Conservation (phyloP, 30 jellyfish, hydroid and myxozoan genomes). For the Phacellophora camtschatica region DNA sequence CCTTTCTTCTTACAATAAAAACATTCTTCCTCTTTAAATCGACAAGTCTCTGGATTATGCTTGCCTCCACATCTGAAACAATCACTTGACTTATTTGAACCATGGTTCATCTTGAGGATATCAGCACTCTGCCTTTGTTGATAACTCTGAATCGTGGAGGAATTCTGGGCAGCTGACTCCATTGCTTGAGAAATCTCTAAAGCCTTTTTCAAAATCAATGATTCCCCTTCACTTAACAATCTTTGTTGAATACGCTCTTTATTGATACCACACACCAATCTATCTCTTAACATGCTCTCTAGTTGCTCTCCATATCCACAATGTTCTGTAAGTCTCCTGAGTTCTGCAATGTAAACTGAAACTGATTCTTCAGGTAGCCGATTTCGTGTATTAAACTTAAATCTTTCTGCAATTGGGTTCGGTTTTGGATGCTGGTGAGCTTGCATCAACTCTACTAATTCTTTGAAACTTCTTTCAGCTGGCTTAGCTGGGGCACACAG, state of each 20-base stretch:
- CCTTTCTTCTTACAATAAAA: slow-evolving; percentile 9
- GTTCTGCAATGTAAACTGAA: slow-evolving; percentile 2
- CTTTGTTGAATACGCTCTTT: slow-evolving; percentile 24
- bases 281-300: slow-evolving; percentile 7
- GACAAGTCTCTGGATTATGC: slow-evolving; percentile 26
- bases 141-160: slow-evolving; percentile 6
- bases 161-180: slow-evolving; percentile 18
- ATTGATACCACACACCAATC: slow-evolving; percentile 42
- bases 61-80: slow-evolving; percentile 26
- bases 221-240: slow-evolving; percentile 35
- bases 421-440: slow-evolving; percentile 41
- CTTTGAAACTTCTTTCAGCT: slow-evolving; percentile 20
- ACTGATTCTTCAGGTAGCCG: slow-evolving; percentile 38
- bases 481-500: slow-evolving; percentile 30
- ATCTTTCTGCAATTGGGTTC: slow-evolving; percentile 51
- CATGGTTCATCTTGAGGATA: background rate
- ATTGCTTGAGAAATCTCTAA: background rate
- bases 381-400: slow-evolving; percentile 28
- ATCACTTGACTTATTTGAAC: background rate
- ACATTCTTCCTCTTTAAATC: slow-evolving; percentile 17
- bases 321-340: background rate
- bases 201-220: background rate
- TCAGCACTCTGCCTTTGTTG: background rate
- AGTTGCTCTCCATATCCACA: slow-evolving; percentile 17
- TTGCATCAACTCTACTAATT: slow-evolving; percentile 28